These are phyloP conservation scores for Mobula hypostoma DNA, from an alignment of 2,113 vertebrate genomes.

Conservation along the genomic window DNA sequence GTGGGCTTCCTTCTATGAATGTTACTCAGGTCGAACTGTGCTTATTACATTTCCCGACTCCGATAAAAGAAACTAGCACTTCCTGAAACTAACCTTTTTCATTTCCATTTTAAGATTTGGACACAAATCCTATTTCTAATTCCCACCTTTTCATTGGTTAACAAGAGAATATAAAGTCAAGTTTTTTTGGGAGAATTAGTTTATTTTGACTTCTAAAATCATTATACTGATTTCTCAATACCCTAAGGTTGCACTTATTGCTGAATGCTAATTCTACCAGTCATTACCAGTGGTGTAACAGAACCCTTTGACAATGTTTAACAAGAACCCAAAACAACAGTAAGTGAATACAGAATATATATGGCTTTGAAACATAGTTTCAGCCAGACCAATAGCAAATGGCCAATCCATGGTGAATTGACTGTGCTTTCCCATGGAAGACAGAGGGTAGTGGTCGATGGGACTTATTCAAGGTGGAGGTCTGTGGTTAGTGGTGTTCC, in stretches of 20 bases:
- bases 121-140: background rate
- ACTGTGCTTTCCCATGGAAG: too few relatives aligned
- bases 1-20: background rate
- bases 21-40: background rate
- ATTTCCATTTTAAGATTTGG: background rate
- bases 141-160: background rate
- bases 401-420: too few relatives aligned
- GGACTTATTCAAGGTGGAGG: too few relatives aligned
- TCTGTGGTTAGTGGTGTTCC: too few relatives aligned
- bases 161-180: background rate
- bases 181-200: background rate
- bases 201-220: background rate
- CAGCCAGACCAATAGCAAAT: background rate
- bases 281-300: background rate
- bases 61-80: background rate
- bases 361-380: background rate
- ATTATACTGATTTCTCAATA: background rate
- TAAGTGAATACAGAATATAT: background rate
- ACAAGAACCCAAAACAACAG: background rate
- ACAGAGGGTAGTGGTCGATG: too few relatives aligned
- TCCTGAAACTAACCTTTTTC: background rate
- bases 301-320: background rate
- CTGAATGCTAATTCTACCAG: background rate
- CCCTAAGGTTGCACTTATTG: background rate
- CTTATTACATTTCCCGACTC: background rate